These are phyloP conservation scores for Drosophila hydei DNA, from an alignment of 1,140 invertebrate species.

Conservation along the genomic window DNA sequence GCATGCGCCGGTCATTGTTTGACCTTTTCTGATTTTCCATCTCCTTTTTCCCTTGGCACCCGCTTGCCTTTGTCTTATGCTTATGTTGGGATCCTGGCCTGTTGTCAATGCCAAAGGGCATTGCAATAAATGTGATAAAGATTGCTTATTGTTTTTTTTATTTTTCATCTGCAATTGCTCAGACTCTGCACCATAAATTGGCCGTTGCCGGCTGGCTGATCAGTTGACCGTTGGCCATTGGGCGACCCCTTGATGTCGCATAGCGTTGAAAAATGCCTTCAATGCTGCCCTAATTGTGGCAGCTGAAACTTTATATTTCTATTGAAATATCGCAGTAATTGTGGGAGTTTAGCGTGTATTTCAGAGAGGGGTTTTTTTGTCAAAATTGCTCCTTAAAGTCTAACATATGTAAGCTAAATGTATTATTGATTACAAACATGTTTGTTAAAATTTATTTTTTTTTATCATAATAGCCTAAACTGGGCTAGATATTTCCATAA, in stretches of 20 bases:
- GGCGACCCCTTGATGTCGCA: slow-evolving; percentile 13
- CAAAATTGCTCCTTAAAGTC: slow-evolving; percentile 1
- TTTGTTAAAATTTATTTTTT: too few relatives aligned
- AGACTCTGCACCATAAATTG: slow-evolving; percentile 69
- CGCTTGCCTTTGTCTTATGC: slow-evolving; percentile 53
- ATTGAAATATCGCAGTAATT: slow-evolving; percentile 53
- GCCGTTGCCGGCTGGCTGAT: slow-evolving; percentile 47
- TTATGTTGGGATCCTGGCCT: slow-evolving; percentile 22
- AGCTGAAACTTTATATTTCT: slow-evolving; percentile 63
- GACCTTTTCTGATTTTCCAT: slow-evolving; percentile 59
- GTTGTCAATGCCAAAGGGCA: slow-evolving; percentile 68
- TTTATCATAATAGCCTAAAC: too few relatives aligned
- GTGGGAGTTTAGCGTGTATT: slow-evolving; percentile 67
- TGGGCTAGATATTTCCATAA: too few relatives aligned
- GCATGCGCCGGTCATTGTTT: slow-evolving; percentile 47
- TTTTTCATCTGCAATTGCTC: slow-evolving; percentile 60
- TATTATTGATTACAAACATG: too few relatives aligned
- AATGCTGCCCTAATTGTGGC: slow-evolving; percentile 79
- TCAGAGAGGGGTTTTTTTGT: slow-evolving; percentile 10
- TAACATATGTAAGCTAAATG: neutral
- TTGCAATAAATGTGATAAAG: slow-evolving; percentile 80
- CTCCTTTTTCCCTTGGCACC: slow-evolving; percentile 53
- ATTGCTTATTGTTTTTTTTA: slow-evolving; percentile 65
- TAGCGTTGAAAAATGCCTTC: slow-evolving; percentile 54
- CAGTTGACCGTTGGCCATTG: slow-evolving; percentile 41